Base-by-base conservation (phyloP, 2,888 invertebrate genomes). In the Itoplectis maculator region DNA sequence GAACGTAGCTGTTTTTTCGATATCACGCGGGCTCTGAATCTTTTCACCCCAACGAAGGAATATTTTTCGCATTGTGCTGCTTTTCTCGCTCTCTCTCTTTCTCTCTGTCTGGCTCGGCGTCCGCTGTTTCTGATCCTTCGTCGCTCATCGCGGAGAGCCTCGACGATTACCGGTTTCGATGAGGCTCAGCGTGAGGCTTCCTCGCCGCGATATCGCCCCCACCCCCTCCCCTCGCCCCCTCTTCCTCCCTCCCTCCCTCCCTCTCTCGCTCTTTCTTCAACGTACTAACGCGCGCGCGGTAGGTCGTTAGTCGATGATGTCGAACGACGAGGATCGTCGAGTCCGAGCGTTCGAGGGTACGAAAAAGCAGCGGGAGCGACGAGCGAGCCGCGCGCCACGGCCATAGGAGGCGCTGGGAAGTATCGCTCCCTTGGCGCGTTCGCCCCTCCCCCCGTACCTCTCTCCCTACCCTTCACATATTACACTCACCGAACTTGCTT, bases 261-360 rank as follows among this genome's bases (percentile, higher is more conserved):
- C n/a, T n/a, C n/a, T n/a, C n/a, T n/a, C 15, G 35, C 29, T 42
- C 15, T 65, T 66, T 23, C 51, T 68, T 68, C 73, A 68, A 47
- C 63, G 59, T 68, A 61, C 15, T 73, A 75, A 84, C 78, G 73
- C 82, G 72, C 75, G 75, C 76, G 68, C 82, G 79, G 83, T 68
- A 80, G 81, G 84, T 86, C 86, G 83, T 86, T 86, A 83, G 85
- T 82, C 87, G 87, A 85, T 85, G 85, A 87, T 85, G 84, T 86
- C 85, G 84, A 84, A 86, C 82, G 82, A 86, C 85, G 83, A 83
- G 85, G n/a, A n/a, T n/a, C n/a, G n/a, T n/a, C 85, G 54, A 59
- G 75, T 29, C 75, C 40, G 13, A 42, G 56, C 66, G 29, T n/a
- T n/a, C 54, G 42, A 54, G n/a, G 11, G 18, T 59, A 59, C 29